These are phyloP conservation scores for Crax fasciolata DNA, from an alignment of 2,797 vertebrate genomes.

Conservation along the genomic window DNA sequence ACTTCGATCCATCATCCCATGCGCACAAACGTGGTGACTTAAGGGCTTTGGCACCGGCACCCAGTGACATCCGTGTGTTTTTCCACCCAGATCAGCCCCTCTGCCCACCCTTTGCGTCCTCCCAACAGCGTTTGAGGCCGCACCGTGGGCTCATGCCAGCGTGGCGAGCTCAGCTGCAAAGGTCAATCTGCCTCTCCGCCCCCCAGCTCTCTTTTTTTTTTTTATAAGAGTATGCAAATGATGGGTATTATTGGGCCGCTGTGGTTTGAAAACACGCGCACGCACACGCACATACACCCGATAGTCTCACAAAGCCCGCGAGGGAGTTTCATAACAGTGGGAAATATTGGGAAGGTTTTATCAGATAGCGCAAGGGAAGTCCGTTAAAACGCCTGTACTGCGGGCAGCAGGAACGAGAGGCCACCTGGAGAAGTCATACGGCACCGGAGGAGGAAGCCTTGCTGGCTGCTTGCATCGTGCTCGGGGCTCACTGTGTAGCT, in stretches of 20 bases:
- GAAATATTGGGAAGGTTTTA: conserved; percentile 70
- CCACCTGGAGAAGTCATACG: conserved; percentile 65
- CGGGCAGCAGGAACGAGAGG: conserved; percentile 49
- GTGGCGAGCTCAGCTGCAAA: background rate
- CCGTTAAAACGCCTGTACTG: conserved; percentile 64
- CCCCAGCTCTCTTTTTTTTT: background rate
- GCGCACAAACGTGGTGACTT: background rate
- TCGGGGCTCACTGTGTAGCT: background rate
- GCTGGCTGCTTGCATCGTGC: background rate
- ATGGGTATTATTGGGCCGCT: conserved; percentile 59
- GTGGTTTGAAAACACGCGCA: conserved; percentile 62
- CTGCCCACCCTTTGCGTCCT: background rate
- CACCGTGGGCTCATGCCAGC: fast-evolving
- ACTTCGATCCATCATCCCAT: background rate
- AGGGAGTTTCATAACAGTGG: conserved; percentile 71
- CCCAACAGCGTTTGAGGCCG: conserved; percentile 1
- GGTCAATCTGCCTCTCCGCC: conserved; percentile 30
- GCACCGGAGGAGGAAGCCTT: conserved; percentile 38
- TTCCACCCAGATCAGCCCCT: background rate
- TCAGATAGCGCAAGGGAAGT: conserved; percentile 72
- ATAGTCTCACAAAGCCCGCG: conserved; percentile 54
- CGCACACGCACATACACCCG: conserved; percentile 55
- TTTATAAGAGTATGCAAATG: conserved; percentile 54
- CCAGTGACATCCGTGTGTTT: background rate
- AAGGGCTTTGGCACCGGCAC: background rate